Evolutionary conservation across 2,797 vertebrate genomes (phyloP).

Genomic region (Scolopax bukidnonensis): DNA sequence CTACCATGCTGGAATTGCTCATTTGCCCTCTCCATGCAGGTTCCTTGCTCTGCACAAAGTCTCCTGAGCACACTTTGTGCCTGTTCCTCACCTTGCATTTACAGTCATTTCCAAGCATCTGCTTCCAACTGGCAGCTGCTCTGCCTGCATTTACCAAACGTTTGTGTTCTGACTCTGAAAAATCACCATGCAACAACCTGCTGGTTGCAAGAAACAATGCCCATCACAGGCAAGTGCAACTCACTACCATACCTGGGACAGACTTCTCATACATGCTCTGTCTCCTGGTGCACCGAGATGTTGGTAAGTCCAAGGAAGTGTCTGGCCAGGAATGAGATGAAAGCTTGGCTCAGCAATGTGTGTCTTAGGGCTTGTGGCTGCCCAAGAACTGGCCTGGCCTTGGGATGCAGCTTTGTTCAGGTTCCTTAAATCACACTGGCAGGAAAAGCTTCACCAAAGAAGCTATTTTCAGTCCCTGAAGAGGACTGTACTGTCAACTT

Average conservation of each 20-base stretch:
- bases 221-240: neutral
- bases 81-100: neutral
- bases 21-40: neutral
- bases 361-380: neutral
- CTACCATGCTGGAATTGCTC: neutral
- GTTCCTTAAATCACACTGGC: neutral
- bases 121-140: neutral
- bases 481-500: neutral
- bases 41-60: neutral
- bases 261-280: too few species aligned
- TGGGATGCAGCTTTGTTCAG: neutral
- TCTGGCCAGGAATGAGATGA: neutral
- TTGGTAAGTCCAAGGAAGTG: neutral
- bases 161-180: neutral
- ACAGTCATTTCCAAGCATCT: neutral
- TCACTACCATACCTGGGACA: neutral
- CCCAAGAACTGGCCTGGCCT: neutral
- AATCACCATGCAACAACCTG: neutral
- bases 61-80: neutral
- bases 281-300: neutral
- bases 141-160: neutral
- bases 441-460: neutral
- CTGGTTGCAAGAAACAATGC: neutral
- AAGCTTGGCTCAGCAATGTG: neutral
- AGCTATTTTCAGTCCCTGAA: neutral